Conservation (phyloP, 2,888 invertebrate species). For the Sarcophaga caerulescens region DNA sequence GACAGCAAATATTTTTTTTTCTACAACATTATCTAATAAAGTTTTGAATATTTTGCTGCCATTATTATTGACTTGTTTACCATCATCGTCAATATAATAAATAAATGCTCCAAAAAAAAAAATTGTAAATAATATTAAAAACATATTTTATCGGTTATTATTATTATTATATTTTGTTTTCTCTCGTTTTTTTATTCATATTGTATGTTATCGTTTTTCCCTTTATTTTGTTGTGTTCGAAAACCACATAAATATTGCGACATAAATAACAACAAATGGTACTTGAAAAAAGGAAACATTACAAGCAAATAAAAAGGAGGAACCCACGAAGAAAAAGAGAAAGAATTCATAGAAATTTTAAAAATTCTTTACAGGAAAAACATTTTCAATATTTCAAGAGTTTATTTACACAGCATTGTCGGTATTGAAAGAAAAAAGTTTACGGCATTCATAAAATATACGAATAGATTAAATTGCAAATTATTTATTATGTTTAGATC, state of each 20-base stretch:
- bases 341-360: too few relatives aligned
- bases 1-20: constrained; percentile 32
- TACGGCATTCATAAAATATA: too few relatives aligned
- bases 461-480: too few relatives aligned
- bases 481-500: too few relatives aligned
- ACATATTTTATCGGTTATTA: constrained; percentile 47
- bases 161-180: constrained; percentile 5
- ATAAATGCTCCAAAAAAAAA: constrained; percentile 33
- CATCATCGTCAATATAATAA: constrained; percentile 39
- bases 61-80: constrained; percentile 63
- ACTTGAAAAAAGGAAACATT: neutral
- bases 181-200: neutral
- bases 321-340: too few relatives aligned
- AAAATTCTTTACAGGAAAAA: too few relatives aligned
- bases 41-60: constrained; percentile 52
- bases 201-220: neutral
- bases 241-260: constrained; percentile 40
- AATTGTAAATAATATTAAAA: constrained; percentile 55
- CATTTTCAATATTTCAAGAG: too few relatives aligned
- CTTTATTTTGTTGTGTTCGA: neutral
- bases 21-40: constrained; percentile 46
- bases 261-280: constrained; percentile 38
- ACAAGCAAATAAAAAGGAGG: too few relatives aligned
- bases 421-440: too few relatives aligned
- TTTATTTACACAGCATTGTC: too few relatives aligned